Percentiles rank a stretch among this genome's conserved stretches.
These are phyloP conservation scores for Bagarius yarrelli DNA, from an alignment of 2,113 vertebrate species.

Conservation along the genomic window DNA sequence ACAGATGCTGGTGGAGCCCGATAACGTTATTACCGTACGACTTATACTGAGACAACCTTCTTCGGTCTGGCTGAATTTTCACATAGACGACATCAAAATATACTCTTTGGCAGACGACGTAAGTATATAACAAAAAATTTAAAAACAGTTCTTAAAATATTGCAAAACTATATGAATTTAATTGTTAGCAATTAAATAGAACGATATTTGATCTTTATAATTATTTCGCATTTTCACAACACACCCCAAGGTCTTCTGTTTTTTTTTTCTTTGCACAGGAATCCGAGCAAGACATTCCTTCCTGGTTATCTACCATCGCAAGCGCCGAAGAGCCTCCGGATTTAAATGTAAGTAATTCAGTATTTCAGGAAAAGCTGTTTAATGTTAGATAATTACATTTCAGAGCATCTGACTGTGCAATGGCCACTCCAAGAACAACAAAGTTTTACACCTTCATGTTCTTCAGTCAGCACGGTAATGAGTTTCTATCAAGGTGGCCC, in stretches of 20 bases:
- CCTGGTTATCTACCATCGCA: constrained; percentile 85
- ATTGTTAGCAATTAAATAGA: no score
- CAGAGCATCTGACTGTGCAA: background rate
- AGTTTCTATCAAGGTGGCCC: background rate
- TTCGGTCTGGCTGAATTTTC: constrained; percentile 84
- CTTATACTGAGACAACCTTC: constrained; percentile 91
- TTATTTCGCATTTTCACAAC: background rate
- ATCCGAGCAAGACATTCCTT: constrained; percentile 77
- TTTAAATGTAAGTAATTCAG: constrained; percentile 72
- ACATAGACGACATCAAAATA: constrained; percentile 81
- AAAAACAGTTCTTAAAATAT: no score
- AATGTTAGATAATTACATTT: background rate
- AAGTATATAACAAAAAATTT: constrained; percentile 19
- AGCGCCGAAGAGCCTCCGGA: constrained; percentile 73
- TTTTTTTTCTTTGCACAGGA: constrained; percentile 70
- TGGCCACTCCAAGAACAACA: no score
- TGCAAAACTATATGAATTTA: no score
- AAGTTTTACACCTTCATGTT: background rate
- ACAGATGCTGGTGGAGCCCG: constrained; percentile 84
- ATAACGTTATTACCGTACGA: constrained; percentile 76
- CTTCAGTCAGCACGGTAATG: background rate
- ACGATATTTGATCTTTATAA: background rate
- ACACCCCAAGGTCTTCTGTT: background rate
- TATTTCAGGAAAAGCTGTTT: background rate
- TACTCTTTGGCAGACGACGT: constrained; percentile 76